Evolutionary conservation across 2,888 invertebrate genomes (phyloP), one percentile per base, ranked within the genome.

Genomic region (Cosmia trapezina): DNA sequence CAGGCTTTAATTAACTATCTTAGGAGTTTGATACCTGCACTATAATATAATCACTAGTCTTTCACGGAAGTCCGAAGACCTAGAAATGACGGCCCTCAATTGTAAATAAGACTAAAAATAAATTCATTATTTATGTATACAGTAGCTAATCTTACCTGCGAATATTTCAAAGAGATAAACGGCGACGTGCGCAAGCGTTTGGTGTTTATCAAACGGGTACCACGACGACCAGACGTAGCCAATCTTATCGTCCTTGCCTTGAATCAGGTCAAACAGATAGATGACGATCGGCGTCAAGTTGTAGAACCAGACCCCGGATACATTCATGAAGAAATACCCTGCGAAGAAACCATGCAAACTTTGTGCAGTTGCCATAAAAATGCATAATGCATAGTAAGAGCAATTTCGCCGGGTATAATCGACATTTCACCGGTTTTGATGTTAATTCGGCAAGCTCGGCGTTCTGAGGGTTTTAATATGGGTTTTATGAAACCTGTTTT

Each of bases 171-270:
- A 96, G 1, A 95, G 81, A 86, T 96, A 96, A 45, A 94, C 95
- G 11, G 88, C 85, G 51, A 93, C 71, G 74, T 96, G 96, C 2
- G 92, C 92, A 11, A 94, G 9, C 0, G 92, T 89, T 53, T 93
- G 72, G 68, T 91, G 87, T 86, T 95, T 96, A 83, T 96, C 94
- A 74, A 96, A 96, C 8, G 96, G 96, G 68, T 96, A 96, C 96
- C 96, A 95, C 4, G 94, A 94, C 33, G 90, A 87, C 96, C 96
- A 96, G 33, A 96, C 93, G 71, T 87, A 95, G 73, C 95, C 96
- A 8, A 96, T 80, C 45, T 84, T 71, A 0, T 91, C 89, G 6
- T 92, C 89, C 41, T 89, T 88, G 8, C 89, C 90, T 53, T 89
- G 89, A 87, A 90, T 88, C 67, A 84, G 66, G 56, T 88, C 86